Evolutionary conservation across 1,140 invertebrate genomes (phyloP), one percentile per base, ranked within the genome.

Genomic region (Drusus annulatus): DNA sequence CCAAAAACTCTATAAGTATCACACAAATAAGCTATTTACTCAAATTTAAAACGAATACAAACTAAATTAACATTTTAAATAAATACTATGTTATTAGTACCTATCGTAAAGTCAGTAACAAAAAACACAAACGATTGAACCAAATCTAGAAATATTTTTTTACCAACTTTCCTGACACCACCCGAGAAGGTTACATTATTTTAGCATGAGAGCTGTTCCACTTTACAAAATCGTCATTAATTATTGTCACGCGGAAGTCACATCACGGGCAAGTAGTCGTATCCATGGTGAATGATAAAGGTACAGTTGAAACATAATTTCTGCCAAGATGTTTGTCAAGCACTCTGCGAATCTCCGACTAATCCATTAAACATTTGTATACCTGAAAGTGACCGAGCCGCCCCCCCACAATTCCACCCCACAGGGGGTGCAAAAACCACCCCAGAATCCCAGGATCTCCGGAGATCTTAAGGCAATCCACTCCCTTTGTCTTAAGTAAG

Each of bases 401-500:
- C 62, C 62, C 31, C 62, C 21, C 1, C 25, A 2, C 25, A 5
- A n/a, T n/a, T n/a, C 16, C 28, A 25, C 13, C 31, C 36, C 31
- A 23, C 19, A 62, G 23, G 23, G 13, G 23, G 60, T 21, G 60
- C 13, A n/a, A 23, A 45, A 45, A 45, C 36, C 36, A 13, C 36
- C 36, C 36, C 10, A 45, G 36, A 2, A 54, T 31, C 17, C 71
- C 71, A n/a, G n/a, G 16, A 25, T 45, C 50, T 45, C 21, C 21
- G 7, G 52, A 23, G 56, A 60, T 78, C 76, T 76, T 68, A 52
- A 80, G 62, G 79, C 80, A 78, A 83, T 83, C 82, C 82, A 80
- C 81, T 81, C 77, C 63, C 82, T 81, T 83, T 83, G 82, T 83
- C 82, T 81, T 83, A 78, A 81, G 80, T 80, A 83, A 83, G 75